Evolutionary conservation across 2,113 vertebrate genomes (phyloP).

Genomic region (Macrotis lagotis): DNA sequence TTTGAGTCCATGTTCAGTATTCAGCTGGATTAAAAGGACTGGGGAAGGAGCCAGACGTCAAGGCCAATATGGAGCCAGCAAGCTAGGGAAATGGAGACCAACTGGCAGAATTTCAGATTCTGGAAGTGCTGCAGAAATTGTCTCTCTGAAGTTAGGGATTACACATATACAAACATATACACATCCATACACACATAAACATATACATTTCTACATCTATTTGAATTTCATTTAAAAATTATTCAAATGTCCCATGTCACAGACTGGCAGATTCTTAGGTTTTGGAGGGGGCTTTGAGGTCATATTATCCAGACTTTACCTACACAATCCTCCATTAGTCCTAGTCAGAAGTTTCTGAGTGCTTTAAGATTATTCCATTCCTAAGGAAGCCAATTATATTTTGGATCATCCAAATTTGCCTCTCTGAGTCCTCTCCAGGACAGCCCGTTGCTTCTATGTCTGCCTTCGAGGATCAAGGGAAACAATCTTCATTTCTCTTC

Average conservation of each 20-base stretch:
- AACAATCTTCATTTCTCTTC: neutral
- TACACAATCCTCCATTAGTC: neutral
- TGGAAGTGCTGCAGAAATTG: neutral
- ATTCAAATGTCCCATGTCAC: neutral
- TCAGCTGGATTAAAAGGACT: neutral
- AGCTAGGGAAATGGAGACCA: neutral
- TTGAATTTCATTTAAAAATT: neutral
- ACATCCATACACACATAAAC: neutral
- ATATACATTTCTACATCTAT: neutral
- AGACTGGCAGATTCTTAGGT: neutral
- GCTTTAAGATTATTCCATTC: neutral
- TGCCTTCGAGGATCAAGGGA: neutral
- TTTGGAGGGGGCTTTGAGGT: neutral
- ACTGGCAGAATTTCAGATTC: neutral
- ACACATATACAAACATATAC: neutral
- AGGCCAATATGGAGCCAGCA: neutral
- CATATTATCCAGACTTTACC: neutral
- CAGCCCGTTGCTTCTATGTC: neutral
- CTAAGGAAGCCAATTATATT: neutral
- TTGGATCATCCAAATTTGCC: neutral
- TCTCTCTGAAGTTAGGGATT: neutral
- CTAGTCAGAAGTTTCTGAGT: neutral
- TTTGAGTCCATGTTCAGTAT: neutral
- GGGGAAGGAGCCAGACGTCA: neutral
- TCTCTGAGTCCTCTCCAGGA: neutral